Evolutionary conservation across 53 echinoderm and acorn worm genomes (phyloP), one percentile per base, ranked within the genome.

Genomic region (Crossaster papposus): DNA sequence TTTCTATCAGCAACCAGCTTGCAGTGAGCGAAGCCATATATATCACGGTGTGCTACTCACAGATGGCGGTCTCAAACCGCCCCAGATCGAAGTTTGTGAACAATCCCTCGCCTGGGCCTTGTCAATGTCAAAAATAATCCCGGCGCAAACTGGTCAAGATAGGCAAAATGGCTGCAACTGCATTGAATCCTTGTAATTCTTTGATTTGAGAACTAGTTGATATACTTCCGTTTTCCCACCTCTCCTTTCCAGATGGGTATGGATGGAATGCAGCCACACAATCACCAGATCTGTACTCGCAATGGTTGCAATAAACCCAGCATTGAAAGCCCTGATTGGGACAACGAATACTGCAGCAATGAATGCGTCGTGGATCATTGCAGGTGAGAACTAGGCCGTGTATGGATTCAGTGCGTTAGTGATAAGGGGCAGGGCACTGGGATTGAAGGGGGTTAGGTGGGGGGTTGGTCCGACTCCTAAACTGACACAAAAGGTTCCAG

Each of bases 301-400:
- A 99, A 91, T 71, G 99, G 96, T 54, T 99, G 96, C 91, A 96
- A 89, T 83, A 93, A 91, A 71, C 93, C 91, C 14, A 91, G 96
- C 70, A 95, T 99, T 62, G 88, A 86, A 64, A 96, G 94, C 78
- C 94, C 96, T 2, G 96, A 99, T 77, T 99, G 99, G 96, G 99
- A 99, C 80, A 99, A 99, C 44, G 99, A 99, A 77, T 99, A 99
- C 80, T 99, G 99, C 85, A 96, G 96, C 72, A 94, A 96, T 73
- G 96, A 99, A 64, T 99, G 99, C 90, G 99, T 99, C 1, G 99
- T 99, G 26, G 94, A 96, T 75, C 96, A 99, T 91, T 99, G 99
- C 95, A 99, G 99, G 99, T 98, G 91, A 72, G 55, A 84, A 17
- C 17, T 20, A 58, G 2, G 22, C 58, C 58, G 12, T 58, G 58